Conservation (phyloP, 2,797 vertebrate genomes). For the Tokudaia muenninki region DNA sequence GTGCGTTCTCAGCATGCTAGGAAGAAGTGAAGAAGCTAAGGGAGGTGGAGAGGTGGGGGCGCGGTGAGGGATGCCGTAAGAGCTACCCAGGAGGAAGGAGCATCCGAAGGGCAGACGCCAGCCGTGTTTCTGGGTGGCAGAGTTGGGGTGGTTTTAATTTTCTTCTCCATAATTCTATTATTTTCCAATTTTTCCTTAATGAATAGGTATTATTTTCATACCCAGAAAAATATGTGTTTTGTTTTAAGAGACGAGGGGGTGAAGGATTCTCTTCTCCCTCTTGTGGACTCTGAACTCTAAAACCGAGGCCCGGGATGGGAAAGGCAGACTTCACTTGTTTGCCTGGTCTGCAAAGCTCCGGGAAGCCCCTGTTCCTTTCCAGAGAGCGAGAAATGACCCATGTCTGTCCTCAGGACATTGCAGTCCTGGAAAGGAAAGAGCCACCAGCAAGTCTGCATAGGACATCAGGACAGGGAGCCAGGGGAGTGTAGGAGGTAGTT, state of each 20-base stretch:
- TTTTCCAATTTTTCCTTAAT: slow-evolving; percentile 80
- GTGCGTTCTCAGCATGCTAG: not conserved
- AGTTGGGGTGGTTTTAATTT: slow-evolving; percentile 80
- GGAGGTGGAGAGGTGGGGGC: too few species aligned
- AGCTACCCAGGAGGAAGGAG: not conserved
- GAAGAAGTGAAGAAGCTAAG: not conserved
- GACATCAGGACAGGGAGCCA: not conserved
- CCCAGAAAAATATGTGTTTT: slow-evolving; percentile 77
- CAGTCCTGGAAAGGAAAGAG: not conserved
- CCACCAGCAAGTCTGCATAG: not conserved
- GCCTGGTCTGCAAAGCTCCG: not conserved
- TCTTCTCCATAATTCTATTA: slow-evolving; percentile 81
- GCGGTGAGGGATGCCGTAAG: fast-evolving
- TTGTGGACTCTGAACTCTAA: slow-evolving; percentile 39
- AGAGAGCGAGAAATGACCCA: not conserved
- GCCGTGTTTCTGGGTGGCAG: slow-evolving; percentile 78
- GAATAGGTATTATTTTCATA: slow-evolving; percentile 80
- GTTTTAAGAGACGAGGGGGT: slow-evolving; percentile 38
- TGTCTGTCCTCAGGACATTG: not conserved
- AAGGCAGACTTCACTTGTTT: not conserved
- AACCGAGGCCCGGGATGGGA: slow-evolving; percentile 13
- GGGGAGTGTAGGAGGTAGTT: not conserved
- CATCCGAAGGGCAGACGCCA: not conserved
- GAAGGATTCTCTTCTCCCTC: not conserved
- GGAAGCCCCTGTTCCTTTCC: not conserved